phyloP scores from a whole-genome alignment of 2,888 invertebrate genomes.

The Nomada fabriciana region DNA sequence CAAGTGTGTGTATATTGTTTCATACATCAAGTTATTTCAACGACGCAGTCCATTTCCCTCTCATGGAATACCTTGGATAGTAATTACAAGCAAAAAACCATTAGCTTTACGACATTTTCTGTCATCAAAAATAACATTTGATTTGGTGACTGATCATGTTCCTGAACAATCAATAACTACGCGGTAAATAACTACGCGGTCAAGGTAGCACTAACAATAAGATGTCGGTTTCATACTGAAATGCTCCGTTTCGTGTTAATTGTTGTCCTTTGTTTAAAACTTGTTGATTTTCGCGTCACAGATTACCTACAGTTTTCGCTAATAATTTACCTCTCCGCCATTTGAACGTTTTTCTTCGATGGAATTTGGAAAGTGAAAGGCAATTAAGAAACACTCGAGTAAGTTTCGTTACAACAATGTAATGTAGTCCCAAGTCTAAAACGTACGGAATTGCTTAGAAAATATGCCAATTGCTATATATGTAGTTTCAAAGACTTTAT shows the following conservation, averaged over 20 bases:
- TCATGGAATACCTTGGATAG: neutral
- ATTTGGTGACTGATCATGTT: neutral
- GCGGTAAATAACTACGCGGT: slow-evolving; percentile 19
- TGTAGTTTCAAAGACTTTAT: neutral
- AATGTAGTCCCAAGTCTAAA: neutral
- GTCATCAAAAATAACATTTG: neutral
- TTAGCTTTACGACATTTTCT: neutral
- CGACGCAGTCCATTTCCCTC: neutral
- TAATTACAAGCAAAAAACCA: neutral
- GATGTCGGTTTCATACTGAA: slow-evolving; percentile 17
- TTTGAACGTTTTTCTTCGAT: slow-evolving; percentile 14
- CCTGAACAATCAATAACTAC: slow-evolving; percentile 11
- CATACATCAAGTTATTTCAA: neutral
- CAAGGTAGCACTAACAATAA: slow-evolving; percentile 16
- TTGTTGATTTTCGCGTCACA: neutral
- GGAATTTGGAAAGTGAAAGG: slow-evolving; percentile 25
- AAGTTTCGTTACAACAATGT: neutral
- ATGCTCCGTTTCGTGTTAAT: neutral
- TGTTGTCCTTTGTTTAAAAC: neutral
- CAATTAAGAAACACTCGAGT: neutral
- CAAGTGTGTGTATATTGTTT: too few relatives aligned
- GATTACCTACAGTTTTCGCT: neutral
- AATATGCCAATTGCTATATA: neutral
- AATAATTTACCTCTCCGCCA: neutral
- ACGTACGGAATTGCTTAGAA: neutral